Evolutionary conservation across 2,888 invertebrate genomes (phyloP).

Genomic region (Lucinisca nassula): DNA sequence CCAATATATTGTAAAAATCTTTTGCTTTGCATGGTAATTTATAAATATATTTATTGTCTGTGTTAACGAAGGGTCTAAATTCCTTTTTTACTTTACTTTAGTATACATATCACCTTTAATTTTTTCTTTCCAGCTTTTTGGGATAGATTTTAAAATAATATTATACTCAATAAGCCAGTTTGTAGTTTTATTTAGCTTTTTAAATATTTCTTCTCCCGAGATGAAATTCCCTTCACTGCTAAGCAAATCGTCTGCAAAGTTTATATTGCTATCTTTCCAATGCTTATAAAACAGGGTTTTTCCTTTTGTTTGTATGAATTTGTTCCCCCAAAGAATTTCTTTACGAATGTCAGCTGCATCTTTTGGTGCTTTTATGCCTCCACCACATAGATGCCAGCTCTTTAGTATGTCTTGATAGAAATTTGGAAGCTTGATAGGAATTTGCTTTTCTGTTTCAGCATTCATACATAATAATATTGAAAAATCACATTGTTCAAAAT

Average conservation of each 20-base stretch:
- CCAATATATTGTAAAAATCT: not conserved
- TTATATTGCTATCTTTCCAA: not conserved
- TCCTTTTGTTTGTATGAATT: not conserved
- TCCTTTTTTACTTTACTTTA: not conserved
- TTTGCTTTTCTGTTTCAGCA: too few species aligned
- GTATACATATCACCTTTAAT: not conserved
- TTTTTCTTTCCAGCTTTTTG: not conserved
- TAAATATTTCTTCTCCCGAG: not conserved
- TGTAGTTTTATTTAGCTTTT: not conserved
- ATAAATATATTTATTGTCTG: not conserved
- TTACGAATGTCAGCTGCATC: not conserved
- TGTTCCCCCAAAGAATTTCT: not conserved
- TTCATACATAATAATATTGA: too few species aligned
- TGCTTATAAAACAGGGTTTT: not conserved
- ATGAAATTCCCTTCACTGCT: not conserved
- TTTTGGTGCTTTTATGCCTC: not conserved
- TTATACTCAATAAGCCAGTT: not conserved
- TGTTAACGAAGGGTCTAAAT: not conserved
- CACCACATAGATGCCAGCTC: too few species aligned
- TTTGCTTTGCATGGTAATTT: not conserved
- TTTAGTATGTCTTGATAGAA: too few species aligned
- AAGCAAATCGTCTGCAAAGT: not conserved
- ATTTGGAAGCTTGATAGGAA: too few species aligned
- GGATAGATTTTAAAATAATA: not conserved
- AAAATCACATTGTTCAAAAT: too few species aligned